These are phyloP conservation scores for Pharmacophagus antenor DNA, from an alignment of 2,888 invertebrate species.

Conservation along the genomic window DNA sequence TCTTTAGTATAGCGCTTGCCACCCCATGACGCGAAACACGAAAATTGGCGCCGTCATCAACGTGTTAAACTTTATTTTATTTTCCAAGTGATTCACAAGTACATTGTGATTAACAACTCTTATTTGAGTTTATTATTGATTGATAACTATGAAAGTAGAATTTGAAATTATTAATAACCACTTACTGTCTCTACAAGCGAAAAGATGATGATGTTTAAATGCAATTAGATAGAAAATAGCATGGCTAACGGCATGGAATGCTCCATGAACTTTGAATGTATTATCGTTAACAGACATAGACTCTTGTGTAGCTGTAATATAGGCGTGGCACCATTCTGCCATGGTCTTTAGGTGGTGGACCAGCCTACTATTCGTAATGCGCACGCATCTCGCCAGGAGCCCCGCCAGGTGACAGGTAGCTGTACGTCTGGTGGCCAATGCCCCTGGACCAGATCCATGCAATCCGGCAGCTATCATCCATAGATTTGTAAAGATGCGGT, in stretches of 20 bases:
- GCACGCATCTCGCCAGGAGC: slow-evolving; percentile 64
- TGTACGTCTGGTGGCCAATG: slow-evolving; percentile 61
- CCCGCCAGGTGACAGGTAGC: slow-evolving; percentile 71
- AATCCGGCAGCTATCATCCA: slow-evolving; percentile 69
- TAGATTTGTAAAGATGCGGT: slow-evolving; percentile 58
- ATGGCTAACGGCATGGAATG: slow-evolving; percentile 96
- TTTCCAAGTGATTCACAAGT: too few species aligned
- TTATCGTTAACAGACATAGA: slow-evolving; percentile 55
- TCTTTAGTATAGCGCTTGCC: too few species aligned
- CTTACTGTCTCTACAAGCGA: slow-evolving; percentile 88
- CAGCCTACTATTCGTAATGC: slow-evolving; percentile 63
- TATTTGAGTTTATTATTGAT: too few species aligned
- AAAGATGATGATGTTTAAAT: slow-evolving; percentile 92
- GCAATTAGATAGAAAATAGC: slow-evolving; percentile 95
- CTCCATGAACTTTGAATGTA: slow-evolving; percentile 84
- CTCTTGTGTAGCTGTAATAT: slow-evolving; percentile 86
- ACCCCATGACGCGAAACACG: too few species aligned
- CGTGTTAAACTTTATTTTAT: too few species aligned
- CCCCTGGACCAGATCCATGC: slow-evolving; percentile 60
- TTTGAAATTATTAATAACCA: slow-evolving; percentile 33
- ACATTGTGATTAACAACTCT: too few species aligned
- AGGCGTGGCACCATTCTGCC: slow-evolving; percentile 91
- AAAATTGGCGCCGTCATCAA: too few species aligned
- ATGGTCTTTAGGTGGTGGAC: slow-evolving; percentile 79
- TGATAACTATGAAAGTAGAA: not conserved